Evolutionary conservation across 2,888 invertebrate genomes (phyloP).

Genomic region (Chromoteleia sp.): DNA sequence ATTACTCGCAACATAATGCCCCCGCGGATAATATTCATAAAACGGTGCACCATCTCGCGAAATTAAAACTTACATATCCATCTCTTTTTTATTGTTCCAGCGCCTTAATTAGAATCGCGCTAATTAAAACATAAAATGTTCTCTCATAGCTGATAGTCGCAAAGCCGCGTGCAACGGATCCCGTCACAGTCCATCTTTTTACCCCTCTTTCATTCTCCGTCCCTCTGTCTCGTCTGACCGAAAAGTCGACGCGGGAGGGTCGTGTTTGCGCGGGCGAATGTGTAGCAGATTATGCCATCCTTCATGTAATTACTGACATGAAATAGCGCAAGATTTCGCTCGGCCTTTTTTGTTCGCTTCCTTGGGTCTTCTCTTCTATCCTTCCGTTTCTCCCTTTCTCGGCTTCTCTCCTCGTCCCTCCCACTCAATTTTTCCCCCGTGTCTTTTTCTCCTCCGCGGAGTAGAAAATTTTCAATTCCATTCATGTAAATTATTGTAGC

Average conservation of each 20-base stretch:
- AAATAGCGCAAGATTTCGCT: constrained; percentile 81
- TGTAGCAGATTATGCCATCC: constrained; percentile 78
- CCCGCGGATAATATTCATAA: constrained; percentile 49
- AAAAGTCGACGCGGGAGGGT: constrained; percentile 42
- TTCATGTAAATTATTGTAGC: constrained; percentile 84
- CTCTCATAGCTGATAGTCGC: constrained; percentile 45
- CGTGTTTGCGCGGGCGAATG: constrained; percentile 38
- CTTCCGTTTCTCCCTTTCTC: constrained; percentile 79
- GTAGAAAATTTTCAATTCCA: constrained; percentile 84
- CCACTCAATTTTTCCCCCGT: constrained; percentile 68
- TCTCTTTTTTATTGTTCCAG: constrained; percentile 47
- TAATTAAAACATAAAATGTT: constrained; percentile 57
- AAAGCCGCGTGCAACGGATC: neutral
- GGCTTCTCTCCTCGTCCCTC: constrained; percentile 47
- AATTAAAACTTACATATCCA: constrained; percentile 48
- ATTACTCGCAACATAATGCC: constrained; percentile 51
- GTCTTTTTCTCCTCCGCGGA: constrained; percentile 82
- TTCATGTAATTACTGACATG: constrained; percentile 83
- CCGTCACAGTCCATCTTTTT: neutral
- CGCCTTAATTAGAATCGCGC: constrained; percentile 51
- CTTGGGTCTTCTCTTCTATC: constrained; percentile 49
- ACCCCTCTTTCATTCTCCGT: neutral
- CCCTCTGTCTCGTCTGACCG: constrained; percentile 6
- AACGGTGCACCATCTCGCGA: constrained; percentile 26
- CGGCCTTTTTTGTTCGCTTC: constrained; percentile 64